These are phyloP conservation scores for Piscicola geometra DNA, from an alignment of 2,888 invertebrate genomes.

Conservation along the genomic window DNA sequence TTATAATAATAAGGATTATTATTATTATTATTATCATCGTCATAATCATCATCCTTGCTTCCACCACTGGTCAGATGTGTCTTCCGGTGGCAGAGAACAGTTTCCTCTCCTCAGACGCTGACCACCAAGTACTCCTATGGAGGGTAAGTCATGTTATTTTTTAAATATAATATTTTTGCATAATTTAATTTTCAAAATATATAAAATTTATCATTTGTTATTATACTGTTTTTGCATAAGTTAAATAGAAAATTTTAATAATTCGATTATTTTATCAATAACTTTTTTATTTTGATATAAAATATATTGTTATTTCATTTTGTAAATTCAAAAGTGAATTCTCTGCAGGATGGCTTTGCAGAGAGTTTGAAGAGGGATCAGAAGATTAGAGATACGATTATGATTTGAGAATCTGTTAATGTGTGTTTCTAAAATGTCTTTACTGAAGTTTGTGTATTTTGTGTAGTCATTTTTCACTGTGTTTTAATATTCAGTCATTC, in stretches of 20 bases:
- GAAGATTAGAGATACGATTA: conserved; percentile 1
- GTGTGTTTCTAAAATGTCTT: too few species aligned
- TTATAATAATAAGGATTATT: too few species aligned
- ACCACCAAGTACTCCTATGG: conserved; percentile 14
- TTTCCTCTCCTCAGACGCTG: conserved; percentile 8
- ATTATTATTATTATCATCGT: too few species aligned
- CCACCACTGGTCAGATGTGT: not conserved
- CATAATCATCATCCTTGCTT: too few species aligned
- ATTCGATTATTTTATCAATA: not conserved
- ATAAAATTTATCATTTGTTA: too few species aligned
- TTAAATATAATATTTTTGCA: too few species aligned
- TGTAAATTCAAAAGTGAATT: not conserved
- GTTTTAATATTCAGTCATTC: too few species aligned
- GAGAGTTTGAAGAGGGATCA: conserved; percentile 3
- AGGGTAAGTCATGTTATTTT: too few species aligned
- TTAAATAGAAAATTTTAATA: not conserved
- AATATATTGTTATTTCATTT: not conserved
- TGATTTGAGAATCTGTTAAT: too few species aligned
- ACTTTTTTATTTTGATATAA: not conserved
- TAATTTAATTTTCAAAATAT: too few species aligned
- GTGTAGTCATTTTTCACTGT: too few species aligned
- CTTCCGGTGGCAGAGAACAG: not conserved
- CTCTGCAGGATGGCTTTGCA: conserved; percentile 16
- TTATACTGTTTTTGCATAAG: not conserved
- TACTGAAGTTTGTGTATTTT: too few species aligned